These are phyloP conservation scores for Gorsachius goisagi DNA, from an alignment of 2,113 vertebrate genomes.

Conservation along the genomic window DNA sequence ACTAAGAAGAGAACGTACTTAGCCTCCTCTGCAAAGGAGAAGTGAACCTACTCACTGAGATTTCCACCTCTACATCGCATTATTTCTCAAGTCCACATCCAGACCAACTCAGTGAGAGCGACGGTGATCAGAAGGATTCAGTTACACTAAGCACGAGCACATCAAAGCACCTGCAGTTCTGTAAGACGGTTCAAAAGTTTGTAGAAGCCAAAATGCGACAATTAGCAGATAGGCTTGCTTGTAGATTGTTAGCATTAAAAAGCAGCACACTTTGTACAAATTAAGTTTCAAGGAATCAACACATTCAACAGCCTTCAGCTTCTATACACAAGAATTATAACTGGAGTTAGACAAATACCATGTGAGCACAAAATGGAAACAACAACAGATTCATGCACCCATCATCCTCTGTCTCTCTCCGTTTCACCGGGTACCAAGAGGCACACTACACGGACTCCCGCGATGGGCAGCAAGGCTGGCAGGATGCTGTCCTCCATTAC, in stretches of 20 bases:
- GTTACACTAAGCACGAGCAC: neutral
- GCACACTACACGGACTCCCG: neutral
- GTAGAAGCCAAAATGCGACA: neutral
- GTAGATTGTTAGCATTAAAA: neutral
- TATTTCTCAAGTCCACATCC: neutral
- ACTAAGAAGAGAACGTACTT: neutral
- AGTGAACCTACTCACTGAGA: neutral
- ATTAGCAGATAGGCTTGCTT: neutral
- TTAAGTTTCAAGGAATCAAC: neutral
- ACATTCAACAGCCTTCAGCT: neutral
- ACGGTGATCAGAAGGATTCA: neutral
- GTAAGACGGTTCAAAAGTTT: neutral
- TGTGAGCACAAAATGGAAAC: neutral
- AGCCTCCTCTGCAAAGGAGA: neutral
- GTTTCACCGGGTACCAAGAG: neutral
- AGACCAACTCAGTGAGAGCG: neutral
- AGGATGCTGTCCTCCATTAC: neutral
- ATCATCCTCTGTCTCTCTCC: neutral
- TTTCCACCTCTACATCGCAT: neutral
- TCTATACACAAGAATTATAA: neutral
- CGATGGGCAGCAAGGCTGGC: neutral
- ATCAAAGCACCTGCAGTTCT: neutral
- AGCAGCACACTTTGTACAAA: neutral
- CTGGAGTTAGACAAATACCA: neutral
- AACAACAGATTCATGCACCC: neutral